Evolutionary conservation across 2,113 vertebrate genomes (phyloP).

Genomic region (Dunckerocampus dactyliophorus): DNA sequence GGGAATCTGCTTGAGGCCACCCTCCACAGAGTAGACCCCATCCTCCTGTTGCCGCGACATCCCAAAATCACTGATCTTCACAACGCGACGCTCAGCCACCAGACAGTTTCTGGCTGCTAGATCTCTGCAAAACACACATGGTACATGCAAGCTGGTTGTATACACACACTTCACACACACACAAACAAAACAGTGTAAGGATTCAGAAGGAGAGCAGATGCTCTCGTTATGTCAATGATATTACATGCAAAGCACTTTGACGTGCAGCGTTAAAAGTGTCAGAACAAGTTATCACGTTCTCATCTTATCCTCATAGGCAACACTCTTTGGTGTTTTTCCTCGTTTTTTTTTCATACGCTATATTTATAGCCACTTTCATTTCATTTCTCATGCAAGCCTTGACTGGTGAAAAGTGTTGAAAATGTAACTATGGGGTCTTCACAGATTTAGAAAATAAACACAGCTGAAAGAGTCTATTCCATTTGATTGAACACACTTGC

Average conservation of each 20-base stretch:
- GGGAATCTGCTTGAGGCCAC: conserved; percentile 88
- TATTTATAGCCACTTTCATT: neutral
- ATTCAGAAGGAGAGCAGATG: conserved; percentile 5
- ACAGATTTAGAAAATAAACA: too few relatives aligned
- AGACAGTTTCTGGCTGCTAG: conserved; percentile 95
- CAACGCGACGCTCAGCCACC: conserved; percentile 80
- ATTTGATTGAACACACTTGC: neutral
- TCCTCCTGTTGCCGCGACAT: conserved; percentile 94
- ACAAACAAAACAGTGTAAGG: conserved; percentile 3
- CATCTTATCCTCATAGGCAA: neutral
- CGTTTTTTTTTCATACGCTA: too few relatives aligned
- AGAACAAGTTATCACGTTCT: too few relatives aligned
- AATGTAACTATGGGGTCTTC: too few relatives aligned
- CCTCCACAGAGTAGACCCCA: conserved; percentile 84
- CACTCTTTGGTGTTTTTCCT: too few relatives aligned
- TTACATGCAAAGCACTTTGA: conserved; percentile 25
- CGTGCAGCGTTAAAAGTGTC: neutral
- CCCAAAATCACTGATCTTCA: conserved; percentile 98
- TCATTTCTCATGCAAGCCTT: neutral
- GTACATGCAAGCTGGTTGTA: neutral
- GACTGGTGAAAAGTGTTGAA: neutral
- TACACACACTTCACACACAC: neutral
- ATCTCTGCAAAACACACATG: conserved; percentile 72
- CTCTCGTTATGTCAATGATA: conserved; percentile 22
- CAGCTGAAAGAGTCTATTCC: neutral